Base-by-base conservation (phyloP, 2,113 vertebrate species). In the Chamaea fasciata region DNA sequence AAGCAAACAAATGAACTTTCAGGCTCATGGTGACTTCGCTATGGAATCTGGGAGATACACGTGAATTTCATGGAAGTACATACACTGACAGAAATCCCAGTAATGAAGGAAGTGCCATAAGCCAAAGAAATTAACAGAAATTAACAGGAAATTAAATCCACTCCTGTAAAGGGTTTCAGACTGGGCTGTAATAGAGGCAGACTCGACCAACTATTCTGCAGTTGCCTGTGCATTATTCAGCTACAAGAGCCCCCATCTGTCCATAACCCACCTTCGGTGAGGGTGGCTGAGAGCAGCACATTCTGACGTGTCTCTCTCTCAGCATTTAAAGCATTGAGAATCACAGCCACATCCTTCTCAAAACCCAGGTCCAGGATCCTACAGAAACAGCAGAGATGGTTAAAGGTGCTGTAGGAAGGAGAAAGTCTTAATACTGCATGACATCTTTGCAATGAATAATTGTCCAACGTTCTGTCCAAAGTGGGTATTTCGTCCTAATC, bases 351-450 rank as follows among this genome's bases (percentile, higher is more conserved):
- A 9, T 99, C 99, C 95, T 99, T 99, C 96, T 99, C 99, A 96
- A 99, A 99, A 28, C 99, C 99, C 96, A 99, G 94, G 89, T 99
- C 99, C 98, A 99, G 81, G 28, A 98, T 99, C 94, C 99, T 99
- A 95, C 13, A 92, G 37, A 89, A 82, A 93, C 44, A 87, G 44
- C 13, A 92, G 55, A 94, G 27, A 49, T 11, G 15, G 50, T 5
- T 15, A 82, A 57, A 86, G 31, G 17, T 53, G n/a, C 33, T 47
- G 21, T 5, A 50, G 37, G 64, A 90, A 86, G 28, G 57, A 64
- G 53, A 39, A 82, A 28, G 16, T 62, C 81, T 57, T 50, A 49
- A 71, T 46, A 39, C 49, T 78, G 13, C n/a, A 24, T 5, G 24
- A 90, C 68, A 92, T 44, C 50, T 50, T 49, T 83, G 87, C 57